These are phyloP conservation scores for Drosophila kanekoi DNA, from an alignment of 2,888 invertebrate genomes.

Conservation along the genomic window DNA sequence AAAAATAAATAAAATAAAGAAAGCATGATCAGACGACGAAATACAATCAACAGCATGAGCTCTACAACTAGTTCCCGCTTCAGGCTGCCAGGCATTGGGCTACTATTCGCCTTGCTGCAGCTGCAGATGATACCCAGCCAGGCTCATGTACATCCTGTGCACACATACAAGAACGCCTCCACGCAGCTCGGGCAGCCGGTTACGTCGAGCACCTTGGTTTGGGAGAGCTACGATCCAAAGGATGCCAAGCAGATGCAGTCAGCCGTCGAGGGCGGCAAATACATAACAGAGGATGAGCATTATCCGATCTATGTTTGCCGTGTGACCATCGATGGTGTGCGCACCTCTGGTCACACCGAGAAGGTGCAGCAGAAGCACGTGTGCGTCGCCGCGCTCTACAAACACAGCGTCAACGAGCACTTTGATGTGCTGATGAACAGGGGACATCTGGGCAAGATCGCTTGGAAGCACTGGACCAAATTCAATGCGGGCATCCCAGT, in stretches of 20 bases:
- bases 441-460: constrained; percentile 90
- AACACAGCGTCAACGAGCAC: constrained; percentile 87
- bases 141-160: constrained; percentile 79
- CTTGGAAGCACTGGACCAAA: constrained; percentile 92
- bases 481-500: constrained; percentile 88
- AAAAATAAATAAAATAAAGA: constrained; percentile 23
- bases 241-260: constrained; percentile 87
- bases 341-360: constrained; percentile 88
- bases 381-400: constrained; percentile 89
- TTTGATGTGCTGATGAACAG: constrained; percentile 92
- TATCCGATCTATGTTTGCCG: constrained; percentile 90
- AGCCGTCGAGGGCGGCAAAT: constrained; percentile 89
- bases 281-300: constrained; percentile 83
- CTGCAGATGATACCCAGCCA: constrained; percentile 43
- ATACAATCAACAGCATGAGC: constrained; percentile 36
- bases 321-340: constrained; percentile 89
- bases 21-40: constrained; percentile 31
- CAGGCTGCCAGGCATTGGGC: constrained; percentile 5
- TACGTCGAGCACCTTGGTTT: constrained; percentile 92
- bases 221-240: constrained; percentile 87
- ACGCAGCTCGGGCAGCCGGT: constrained; percentile 88
- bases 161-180: constrained; percentile 82
- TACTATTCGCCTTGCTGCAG: constrained; percentile 47
- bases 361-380: constrained; percentile 86
- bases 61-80: constrained; percentile 1